These are phyloP conservation scores for Morus bassanus DNA, from an alignment of 2,797 vertebrate species.

Conservation along the genomic window DNA sequence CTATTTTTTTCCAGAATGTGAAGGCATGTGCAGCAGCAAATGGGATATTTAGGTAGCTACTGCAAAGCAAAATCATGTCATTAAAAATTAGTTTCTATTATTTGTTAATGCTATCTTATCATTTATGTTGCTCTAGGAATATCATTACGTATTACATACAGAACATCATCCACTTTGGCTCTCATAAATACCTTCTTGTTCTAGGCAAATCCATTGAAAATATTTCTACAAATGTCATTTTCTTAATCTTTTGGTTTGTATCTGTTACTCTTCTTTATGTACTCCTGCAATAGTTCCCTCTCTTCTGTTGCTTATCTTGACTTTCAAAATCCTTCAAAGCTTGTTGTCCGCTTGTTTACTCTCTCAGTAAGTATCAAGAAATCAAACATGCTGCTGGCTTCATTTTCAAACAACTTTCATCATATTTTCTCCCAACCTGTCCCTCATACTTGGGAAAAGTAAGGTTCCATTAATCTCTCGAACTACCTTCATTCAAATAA, in stretches of 20 bases:
- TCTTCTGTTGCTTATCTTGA: not conserved
- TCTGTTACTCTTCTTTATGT: not conserved
- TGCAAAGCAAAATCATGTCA: not conserved
- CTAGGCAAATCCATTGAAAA: not conserved
- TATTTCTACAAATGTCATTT: not conserved
- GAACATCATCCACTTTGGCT: not conserved
- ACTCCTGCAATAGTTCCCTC: not conserved
- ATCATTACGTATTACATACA: not conserved
- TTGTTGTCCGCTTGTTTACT: not conserved
- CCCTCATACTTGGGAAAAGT: not conserved
- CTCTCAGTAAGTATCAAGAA: not conserved
- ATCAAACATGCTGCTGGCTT: not conserved
- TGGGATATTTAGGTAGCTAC: not conserved
- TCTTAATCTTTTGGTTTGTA: not conserved
- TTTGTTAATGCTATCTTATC: not conserved
- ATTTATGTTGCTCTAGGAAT: not conserved
- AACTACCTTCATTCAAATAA: not conserved
- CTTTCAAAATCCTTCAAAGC: slow-evolving; percentile 1
- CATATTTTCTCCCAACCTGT: not conserved
- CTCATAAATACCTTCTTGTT: not conserved
- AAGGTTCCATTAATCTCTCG: not conserved
- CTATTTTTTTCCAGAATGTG: not conserved
- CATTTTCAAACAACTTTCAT: not conserved
- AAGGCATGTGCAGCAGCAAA: not conserved
- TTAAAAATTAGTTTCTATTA: not conserved